Percentiles rank a stretch among this genome's conserved stretches.
Conservation (phyloP, 2,888 invertebrate genomes). For the Halictus ligatus region DNA sequence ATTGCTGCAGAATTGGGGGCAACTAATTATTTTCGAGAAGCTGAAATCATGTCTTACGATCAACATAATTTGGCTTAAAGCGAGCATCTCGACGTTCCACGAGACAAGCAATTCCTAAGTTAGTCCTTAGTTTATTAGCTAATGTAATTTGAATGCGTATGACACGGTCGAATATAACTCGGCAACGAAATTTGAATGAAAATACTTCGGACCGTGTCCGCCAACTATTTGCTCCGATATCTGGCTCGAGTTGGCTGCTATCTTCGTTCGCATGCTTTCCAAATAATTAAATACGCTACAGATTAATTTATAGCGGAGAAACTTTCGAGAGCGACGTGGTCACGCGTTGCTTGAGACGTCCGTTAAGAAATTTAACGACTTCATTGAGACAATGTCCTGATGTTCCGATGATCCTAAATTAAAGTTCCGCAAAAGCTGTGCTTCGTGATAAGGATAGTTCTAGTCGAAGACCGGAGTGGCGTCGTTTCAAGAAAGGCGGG, state of each 20-base stretch:
- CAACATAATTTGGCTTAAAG: not conserved
- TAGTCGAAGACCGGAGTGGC: slow-evolving; percentile 3
- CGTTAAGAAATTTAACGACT: not conserved
- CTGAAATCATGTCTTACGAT: not conserved
- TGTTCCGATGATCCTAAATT: not conserved
- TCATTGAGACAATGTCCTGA: not conserved
- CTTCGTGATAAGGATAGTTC: not conserved
- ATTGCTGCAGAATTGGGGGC: too few relatives aligned
- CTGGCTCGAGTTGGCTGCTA: not conserved
- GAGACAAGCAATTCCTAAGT: slow-evolving; percentile 2
- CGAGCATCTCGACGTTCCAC: not conserved
- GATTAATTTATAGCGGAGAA: slow-evolving; percentile 8
- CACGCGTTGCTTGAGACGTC: not conserved
- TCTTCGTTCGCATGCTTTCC: not conserved
- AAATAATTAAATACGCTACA: slow-evolving; percentile 21
- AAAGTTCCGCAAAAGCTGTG: slow-evolving; percentile 12
- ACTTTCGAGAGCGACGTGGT: not conserved
- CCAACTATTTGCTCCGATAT: not conserved
- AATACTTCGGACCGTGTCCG: not conserved
- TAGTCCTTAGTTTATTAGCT: too few relatives aligned
- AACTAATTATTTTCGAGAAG: not conserved
- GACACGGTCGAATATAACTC: not conserved
- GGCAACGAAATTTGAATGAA: not conserved
- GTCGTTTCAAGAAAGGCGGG: slow-evolving; percentile 42
- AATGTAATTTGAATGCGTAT: not conserved